Percentiles rank a stretch among this genome's conserved stretches.
Conservation (phyloP, 2,797 vertebrate genomes). For the Peromyscus attwateri region DNA sequence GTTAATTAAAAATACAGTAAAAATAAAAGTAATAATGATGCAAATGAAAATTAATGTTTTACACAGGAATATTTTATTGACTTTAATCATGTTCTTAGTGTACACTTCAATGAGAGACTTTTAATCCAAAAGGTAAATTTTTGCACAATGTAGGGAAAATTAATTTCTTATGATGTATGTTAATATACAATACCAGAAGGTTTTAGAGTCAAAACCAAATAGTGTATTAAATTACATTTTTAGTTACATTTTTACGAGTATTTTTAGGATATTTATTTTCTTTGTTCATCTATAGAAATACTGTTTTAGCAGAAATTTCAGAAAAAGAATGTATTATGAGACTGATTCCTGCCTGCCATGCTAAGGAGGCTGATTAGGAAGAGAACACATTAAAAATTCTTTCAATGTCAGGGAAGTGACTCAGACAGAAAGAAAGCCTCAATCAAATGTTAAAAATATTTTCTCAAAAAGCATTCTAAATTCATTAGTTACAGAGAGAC, state of each 20-base stretch:
- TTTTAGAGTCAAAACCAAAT: slow-evolving; percentile 16
- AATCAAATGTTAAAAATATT: slow-evolving; percentile 34
- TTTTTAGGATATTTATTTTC: background rate
- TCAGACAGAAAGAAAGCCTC: slow-evolving; percentile 15
- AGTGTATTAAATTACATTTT: background rate
- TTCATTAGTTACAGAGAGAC: background rate
- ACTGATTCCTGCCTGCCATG: too few species aligned
- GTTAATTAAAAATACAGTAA: background rate
- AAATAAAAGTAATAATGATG: background rate
- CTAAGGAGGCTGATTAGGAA: background rate
- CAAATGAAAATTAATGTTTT: background rate
- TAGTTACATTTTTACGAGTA: background rate
- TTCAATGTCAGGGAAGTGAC: background rate
- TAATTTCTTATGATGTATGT: background rate
- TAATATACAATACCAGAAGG: background rate
- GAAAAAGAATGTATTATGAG: background rate
- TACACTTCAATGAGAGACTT: background rate
- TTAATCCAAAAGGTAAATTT: background rate
- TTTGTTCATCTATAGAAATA: background rate
- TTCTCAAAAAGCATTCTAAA: background rate
- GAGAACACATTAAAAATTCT: background rate
- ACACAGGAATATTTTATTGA: slow-evolving; percentile 2
- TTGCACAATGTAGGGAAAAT: background rate
- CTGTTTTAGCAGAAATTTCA: background rate
- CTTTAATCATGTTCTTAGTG: background rate